Base-by-base conservation (phyloP, 2,797 vertebrate species). In the Muscicapa striata region DNA sequence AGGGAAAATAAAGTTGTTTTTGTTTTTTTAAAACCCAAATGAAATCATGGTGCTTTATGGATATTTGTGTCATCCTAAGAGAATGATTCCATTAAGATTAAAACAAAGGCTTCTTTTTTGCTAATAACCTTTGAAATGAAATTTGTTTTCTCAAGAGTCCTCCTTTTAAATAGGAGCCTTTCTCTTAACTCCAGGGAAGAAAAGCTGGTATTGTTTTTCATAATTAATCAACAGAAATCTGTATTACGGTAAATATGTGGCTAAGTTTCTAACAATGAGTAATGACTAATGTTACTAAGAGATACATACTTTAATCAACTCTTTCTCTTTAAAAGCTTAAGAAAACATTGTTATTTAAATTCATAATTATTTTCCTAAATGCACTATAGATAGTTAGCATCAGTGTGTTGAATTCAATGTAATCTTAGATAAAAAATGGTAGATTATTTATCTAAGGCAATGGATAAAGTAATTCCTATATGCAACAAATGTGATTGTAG, bases 51-150 rank as follows among this genome's bases (percentile, higher is more conserved):
- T 66, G 26, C 40, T 94, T 96, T 96, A 83, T 92, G 88, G 90
- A 89, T 94, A 91, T 94, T 90, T 95, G 68, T 96, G 95, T 97
- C 95, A 95, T 95, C 85, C 81, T 95, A n/a, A 41, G 94, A 94
- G 91, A 96, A 94, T 93, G 83, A 95, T 94, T 94, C 86, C 86
- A 94, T 94, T 95, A 95, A 95, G 90, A 90, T 29, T 89, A 90
- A 95, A 96, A 97, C 93, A 97, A 97, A 94, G 83, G 36, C 81
- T 94, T 94, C 91, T 95, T 93, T 95, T 95, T 64, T 92, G 38
- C 67, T 94, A 95, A 92, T 90, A 95, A 90, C 52, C 82, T 95
- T 95, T 95, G 96, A 95, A 96, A 96, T 82, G 16, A 93, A 93
- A 89, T 75, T 90, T 93, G 86, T 97, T 96, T 95, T 94, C 91